Evolutionary conservation across 2,797 vertebrate species (phyloP).

Genomic region (Syngnathus rostellatus): DNA sequence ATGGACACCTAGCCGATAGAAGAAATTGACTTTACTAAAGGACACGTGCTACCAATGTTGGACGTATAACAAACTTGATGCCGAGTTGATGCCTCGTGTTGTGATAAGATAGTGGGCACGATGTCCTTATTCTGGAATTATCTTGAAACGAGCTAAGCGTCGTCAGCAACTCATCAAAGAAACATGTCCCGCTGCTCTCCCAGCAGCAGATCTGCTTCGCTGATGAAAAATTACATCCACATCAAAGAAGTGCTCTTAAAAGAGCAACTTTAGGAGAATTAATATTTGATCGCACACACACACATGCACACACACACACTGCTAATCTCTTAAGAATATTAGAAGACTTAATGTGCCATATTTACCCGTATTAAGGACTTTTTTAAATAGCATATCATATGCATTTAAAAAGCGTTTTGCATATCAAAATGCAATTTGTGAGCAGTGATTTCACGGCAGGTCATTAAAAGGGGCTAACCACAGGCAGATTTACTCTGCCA

Average conservation of each 20-base stretch:
- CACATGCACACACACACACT: not conserved
- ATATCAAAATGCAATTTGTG: constrained; percentile 69
- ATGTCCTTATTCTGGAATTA: not conserved
- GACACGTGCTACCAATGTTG: not conserved
- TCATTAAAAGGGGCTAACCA: constrained; percentile 33
- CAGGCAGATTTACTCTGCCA: constrained; percentile 47
- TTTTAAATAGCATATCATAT: constrained; percentile 69
- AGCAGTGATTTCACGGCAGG: constrained; percentile 49
- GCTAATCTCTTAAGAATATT: constrained; percentile 69
- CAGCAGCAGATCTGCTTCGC: constrained; percentile 55
- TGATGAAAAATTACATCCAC: constrained; percentile 64
- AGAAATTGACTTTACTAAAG: too few species aligned
- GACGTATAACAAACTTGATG: not conserved
- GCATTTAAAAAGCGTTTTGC: constrained; percentile 69
- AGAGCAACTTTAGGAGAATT: constrained; percentile 69
- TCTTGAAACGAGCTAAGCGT: not conserved
- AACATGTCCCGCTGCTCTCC: constrained; percentile 46
- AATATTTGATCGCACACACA: constrained; percentile 63
- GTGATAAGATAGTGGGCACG: not conserved
- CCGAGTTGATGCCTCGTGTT: not conserved
- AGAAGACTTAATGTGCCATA: constrained; percentile 63
- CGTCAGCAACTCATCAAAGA: constrained; percentile 62
- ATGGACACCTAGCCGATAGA: not conserved
- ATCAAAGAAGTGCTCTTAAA: constrained; percentile 68
- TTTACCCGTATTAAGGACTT: constrained; percentile 64